phyloP scores from a whole-genome alignment of 2,888 invertebrate genomes.

The Willowsia nigromaculata region DNA sequence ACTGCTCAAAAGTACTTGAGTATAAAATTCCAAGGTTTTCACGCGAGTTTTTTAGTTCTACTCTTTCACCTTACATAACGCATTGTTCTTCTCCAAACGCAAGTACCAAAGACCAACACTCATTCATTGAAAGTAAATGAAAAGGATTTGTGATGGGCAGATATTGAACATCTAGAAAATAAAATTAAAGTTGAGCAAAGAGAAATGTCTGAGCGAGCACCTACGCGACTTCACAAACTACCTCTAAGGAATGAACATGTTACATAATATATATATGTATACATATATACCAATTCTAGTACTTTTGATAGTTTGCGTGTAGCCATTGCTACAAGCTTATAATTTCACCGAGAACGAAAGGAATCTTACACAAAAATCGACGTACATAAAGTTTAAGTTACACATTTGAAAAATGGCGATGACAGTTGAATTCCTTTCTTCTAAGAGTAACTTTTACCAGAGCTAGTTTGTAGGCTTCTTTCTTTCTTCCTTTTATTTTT shows the following conservation, averaged over 20 bases:
- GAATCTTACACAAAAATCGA: neutral
- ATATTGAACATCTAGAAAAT: neutral
- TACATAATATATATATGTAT: neutral
- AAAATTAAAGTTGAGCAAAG: neutral
- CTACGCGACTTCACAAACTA: too few relatives aligned
- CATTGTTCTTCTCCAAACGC: neutral
- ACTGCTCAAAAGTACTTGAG: neutral
- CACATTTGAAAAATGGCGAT: neutral
- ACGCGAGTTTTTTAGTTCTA: neutral
- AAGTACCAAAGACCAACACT: neutral
- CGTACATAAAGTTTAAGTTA: neutral
- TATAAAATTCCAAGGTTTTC: neutral
- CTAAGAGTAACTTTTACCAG: neutral
- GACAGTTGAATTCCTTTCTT: constrained; percentile 13
- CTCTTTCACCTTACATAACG: neutral
- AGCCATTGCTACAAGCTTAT: neutral
- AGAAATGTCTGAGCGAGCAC: neutral
- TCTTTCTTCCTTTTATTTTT: neutral
- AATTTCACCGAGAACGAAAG: neutral
- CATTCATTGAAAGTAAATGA: neutral
- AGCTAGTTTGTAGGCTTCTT: neutral
- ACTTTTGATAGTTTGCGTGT: neutral
- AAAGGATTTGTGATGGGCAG: neutral
- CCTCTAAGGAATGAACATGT: neutral
- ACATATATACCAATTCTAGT: neutral